Evolutionary conservation across 2,113 vertebrate species (phyloP).

Genomic region (Melanocharis versteri): DNA sequence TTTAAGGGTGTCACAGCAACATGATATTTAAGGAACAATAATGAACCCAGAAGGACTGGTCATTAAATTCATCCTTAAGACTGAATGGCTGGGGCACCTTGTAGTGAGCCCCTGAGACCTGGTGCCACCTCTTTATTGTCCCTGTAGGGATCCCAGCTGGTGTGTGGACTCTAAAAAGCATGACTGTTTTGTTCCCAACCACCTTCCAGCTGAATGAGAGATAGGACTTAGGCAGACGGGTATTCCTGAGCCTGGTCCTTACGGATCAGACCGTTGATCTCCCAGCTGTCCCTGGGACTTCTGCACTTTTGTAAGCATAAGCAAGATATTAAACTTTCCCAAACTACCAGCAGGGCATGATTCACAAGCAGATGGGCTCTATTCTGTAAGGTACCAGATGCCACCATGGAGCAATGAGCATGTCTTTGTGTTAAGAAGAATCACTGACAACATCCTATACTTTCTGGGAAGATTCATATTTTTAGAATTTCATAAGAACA

Average conservation of each 20-base stretch:
- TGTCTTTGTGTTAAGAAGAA: not conserved
- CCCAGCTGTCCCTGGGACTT: not conserved
- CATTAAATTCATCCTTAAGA: not conserved
- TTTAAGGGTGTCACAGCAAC: not conserved
- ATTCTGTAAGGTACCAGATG: not conserved
- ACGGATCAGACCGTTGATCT: not conserved
- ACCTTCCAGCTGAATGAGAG: not conserved
- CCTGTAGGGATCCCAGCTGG: not conserved
- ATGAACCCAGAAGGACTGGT: not conserved
- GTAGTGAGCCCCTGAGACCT: not conserved
- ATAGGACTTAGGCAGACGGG: not conserved
- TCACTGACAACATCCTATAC: not conserved
- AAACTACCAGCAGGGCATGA: not conserved
- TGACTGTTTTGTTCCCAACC: not conserved
- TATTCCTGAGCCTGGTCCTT: not conserved
- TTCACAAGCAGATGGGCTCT: not conserved
- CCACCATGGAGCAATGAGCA: not conserved
- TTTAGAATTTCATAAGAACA: not conserved
- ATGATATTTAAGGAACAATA: not conserved
- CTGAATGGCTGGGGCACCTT: not conserved
- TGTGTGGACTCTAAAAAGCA: not conserved
- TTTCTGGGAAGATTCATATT: not conserved
- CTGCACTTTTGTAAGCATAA: not conserved
- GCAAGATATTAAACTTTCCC: not conserved
- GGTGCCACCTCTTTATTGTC: not conserved